A percentile compares a stretch with the other conserved stretches of the same genome.
Conservation (phyloP, 37 sponge, comb jelly and placozoan genomes). For the Halisarca cf. caerulea region DNA sequence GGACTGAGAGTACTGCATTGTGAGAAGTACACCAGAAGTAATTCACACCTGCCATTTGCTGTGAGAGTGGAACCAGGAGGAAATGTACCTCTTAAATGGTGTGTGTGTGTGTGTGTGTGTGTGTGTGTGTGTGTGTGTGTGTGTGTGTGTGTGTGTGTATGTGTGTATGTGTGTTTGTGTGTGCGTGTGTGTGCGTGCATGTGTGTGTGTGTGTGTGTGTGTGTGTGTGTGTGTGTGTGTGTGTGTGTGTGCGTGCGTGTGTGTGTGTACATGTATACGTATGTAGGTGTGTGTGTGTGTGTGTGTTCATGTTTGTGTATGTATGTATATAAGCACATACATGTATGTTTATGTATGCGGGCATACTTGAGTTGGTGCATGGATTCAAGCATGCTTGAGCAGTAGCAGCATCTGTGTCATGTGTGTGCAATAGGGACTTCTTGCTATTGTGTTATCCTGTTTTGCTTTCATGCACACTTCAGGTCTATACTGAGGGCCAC, state of each 20-base stretch:
- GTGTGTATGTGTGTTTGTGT: constrained; percentile 8
- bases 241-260: constrained; percentile 17
- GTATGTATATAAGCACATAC: constrained; percentile 19
- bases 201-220: constrained; percentile 46
- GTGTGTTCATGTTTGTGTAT: constrained; percentile 29
- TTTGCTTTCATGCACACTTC: neutral
- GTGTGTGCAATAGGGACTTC: neutral
- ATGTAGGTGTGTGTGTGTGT: constrained; percentile 41
- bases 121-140: constrained; percentile 5
- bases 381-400: too few relatives aligned
- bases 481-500: constrained; percentile 15
- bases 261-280: neutral
- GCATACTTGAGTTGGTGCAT: too few relatives aligned
- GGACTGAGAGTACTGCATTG: constrained; percentile 24
- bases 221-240: constrained; percentile 41
- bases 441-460: neutral
- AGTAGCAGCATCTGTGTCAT: too few relatives aligned
- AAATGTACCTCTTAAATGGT: constrained; percentile 41
- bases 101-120: constrained; percentile 12
- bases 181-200: constrained; percentile 35
- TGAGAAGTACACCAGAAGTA: neutral
- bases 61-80: constrained; percentile 36
- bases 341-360: too few relatives aligned
- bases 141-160: constrained; percentile 18
- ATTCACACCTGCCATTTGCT: neutral